Evolutionary conservation across 2,888 invertebrate genomes (phyloP).

Genomic region (Cephus rjabovi): DNA sequence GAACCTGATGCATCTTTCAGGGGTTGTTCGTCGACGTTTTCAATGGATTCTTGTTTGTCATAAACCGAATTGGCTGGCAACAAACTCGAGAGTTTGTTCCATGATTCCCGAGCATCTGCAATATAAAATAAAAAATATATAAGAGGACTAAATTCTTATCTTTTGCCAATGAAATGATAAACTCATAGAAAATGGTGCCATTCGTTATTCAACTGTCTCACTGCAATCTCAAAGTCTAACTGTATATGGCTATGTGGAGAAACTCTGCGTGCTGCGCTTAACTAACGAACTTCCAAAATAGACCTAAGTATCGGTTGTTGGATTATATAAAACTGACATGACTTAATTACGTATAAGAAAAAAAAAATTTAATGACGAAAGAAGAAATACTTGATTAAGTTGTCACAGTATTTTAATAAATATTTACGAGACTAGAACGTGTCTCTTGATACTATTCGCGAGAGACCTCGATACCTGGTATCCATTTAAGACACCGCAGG

Average conservation of each 20-base stretch:
- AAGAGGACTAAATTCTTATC: background rate
- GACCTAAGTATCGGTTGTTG: background rate
- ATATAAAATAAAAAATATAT: conserved; percentile 6
- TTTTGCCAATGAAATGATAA: background rate
- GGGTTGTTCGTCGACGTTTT: conserved; percentile 22
- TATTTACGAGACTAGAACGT: too few relatives aligned
- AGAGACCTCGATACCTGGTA: background rate
- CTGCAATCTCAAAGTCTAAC: background rate
- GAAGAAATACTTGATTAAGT: background rate
- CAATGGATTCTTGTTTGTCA: conserved; percentile 37
- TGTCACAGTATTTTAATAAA: background rate
- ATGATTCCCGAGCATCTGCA: conserved; percentile 39
- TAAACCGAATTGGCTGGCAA: conserved; percentile 56
- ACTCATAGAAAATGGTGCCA: background rate
- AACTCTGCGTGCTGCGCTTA: conserved; percentile 27
- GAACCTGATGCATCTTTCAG: conserved; percentile 15
- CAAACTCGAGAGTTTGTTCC: conserved; percentile 44
- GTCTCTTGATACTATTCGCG: background rate
- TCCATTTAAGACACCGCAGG: background rate
- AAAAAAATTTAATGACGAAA: background rate
- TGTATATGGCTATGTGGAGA: conserved; percentile 2
- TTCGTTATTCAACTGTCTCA: background rate
- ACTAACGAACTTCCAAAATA: conserved; percentile 40
- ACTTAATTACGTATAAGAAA: background rate
- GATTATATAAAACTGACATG: background rate